Evolutionary conservation across 1,140 invertebrate genomes (phyloP), one percentile per base, ranked within the genome.

Genomic region (Homalodisca vitripennis): DNA sequence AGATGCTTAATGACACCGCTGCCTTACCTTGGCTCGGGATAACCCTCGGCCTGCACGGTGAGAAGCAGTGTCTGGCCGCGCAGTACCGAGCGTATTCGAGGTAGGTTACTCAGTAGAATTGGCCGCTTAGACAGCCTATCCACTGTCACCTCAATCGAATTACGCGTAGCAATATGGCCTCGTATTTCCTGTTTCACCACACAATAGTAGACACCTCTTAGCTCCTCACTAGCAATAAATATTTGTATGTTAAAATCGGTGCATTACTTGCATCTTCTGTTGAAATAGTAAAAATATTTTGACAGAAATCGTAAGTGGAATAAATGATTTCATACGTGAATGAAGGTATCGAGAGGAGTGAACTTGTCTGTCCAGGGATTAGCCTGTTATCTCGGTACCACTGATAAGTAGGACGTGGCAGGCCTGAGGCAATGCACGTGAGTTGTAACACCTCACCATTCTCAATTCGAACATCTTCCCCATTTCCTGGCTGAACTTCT

Each of bases 321-420:
- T n/a, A n/a, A n/a, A n/a, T n/a, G n/a, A n/a, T n/a, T n/a, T n/a
- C n/a, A n/a, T 12, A 60, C 55, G 22, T 60, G 55, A 60, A 60
- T 3, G 55, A 26, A n/a, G 55, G 29, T 60, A 60, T 60, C 6
- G 22, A 27, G 55, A 60, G 55, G 12, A 26, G 12, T 13, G 3
- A 27, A 26, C 13, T 60, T 6, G 2, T 60, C 55, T 60, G 55
- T 2, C 55, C 55, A 2, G 26, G 24, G 13, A 60, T 10, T 10
- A 29, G 14, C 14, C 13, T 27, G 55, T 60, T 60, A 10, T 60
- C 14, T 6, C 29, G n/a, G 27, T 60, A 60, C 55, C 55, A 60
- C 55, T 60, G 55, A 60, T 60, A 60, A 3, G 55, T 60, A 1
- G 55, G 55, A 6, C 55, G 55, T 3, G 55, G 55, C 2, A 60